These are phyloP conservation scores for Meriones psammophilus DNA, from an alignment of 2,797 vertebrate species.

Conservation along the genomic window DNA sequence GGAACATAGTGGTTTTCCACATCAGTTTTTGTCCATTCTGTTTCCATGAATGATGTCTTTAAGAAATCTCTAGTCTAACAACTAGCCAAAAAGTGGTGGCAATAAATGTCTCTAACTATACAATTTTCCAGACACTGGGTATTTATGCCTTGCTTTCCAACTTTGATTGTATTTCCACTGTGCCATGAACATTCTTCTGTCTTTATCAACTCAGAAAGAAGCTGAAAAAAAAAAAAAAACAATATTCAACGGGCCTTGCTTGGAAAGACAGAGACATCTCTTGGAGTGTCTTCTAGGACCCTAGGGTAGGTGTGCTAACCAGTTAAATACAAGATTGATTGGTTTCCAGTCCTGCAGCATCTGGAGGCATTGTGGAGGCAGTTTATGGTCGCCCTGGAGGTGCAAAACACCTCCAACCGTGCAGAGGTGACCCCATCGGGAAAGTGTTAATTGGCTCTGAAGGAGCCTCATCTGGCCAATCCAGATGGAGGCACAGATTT, in stretches of 20 bases:
- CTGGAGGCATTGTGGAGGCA: slow-evolving; percentile 80
- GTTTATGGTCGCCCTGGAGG: slow-evolving; percentile 83
- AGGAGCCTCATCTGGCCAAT: slow-evolving; percentile 84
- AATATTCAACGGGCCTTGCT: slow-evolving; percentile 22
- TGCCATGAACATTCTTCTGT: not conserved
- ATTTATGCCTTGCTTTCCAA: not conserved
- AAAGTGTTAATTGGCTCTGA: slow-evolving; percentile 85
- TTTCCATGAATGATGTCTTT: not conserved
- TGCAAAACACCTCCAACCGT: slow-evolving; percentile 79
- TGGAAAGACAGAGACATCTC: slow-evolving; percentile 27
- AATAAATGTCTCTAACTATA: not conserved
- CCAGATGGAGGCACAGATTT: slow-evolving; percentile 83
- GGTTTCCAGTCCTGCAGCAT: slow-evolving; percentile 75
- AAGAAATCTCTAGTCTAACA: slow-evolving; percentile 40
- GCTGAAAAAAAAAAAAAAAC: slow-evolving; percentile 60
- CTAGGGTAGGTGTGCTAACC: slow-evolving; percentile 71
- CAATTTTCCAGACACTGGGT: not conserved
- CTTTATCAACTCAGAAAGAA: slow-evolving; percentile 5
- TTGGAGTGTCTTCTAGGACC: slow-evolving; percentile 61
- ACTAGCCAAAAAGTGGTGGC: not conserved
- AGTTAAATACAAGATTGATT: slow-evolving; percentile 77
- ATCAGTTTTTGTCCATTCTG: not conserved
- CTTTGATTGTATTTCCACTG: not conserved
- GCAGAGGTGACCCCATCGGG: slow-evolving; percentile 78
- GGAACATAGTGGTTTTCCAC: not conserved